Evolutionary conservation across 2,113 vertebrate genomes (phyloP), one percentile per base, ranked within the genome.

Genomic region (Hippoglossus stenolepis): DNA sequence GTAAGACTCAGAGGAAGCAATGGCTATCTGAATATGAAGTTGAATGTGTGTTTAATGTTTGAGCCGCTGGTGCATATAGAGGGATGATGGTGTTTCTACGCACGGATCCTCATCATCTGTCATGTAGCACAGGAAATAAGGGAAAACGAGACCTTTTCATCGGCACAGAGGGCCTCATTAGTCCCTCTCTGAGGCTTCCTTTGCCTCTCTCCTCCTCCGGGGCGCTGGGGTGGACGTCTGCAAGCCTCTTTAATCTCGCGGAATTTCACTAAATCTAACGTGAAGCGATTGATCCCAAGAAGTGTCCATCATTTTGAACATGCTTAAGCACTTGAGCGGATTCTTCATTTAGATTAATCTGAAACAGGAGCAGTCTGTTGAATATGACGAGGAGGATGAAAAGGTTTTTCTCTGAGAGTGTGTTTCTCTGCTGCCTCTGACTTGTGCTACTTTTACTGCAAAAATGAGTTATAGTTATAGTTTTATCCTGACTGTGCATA

Each of bases 1-100:
- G 97, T 97, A 96, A 94, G 28, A 51, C 26, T 64, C 10, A 23
- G 9, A 54, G 51, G 11, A 74, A 60, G 24, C 72, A 49, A 20
- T 47, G 21, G 17, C 20, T 38, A 31, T 59, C 13, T 28, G 38
- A 62, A 24, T 60, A 10, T 23, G 31, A 78, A 21, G 40, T 54
- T 59, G 56, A 49, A 74, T 66, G 35, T 63, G 26, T 47, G 9
- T 38, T 38, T 38, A 38, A 38, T 38, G 9, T 38, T 38, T 10
- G 35, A 38, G 49, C 81, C 63, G 63, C 49, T 54, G 40, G 56
- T 45, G 4, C 47, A 61, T 35, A 40, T 35, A 5, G 74, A 58
- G 15, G 54, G 43, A 45, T 67, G 56, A 67, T 11, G 2, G 68
- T 35, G 43, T 67, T 74, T 57, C 49, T 67, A 53, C 66, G 21